Conservation (phyloP, 2,888 invertebrate genomes). For the Galerucella calmariensis region DNA sequence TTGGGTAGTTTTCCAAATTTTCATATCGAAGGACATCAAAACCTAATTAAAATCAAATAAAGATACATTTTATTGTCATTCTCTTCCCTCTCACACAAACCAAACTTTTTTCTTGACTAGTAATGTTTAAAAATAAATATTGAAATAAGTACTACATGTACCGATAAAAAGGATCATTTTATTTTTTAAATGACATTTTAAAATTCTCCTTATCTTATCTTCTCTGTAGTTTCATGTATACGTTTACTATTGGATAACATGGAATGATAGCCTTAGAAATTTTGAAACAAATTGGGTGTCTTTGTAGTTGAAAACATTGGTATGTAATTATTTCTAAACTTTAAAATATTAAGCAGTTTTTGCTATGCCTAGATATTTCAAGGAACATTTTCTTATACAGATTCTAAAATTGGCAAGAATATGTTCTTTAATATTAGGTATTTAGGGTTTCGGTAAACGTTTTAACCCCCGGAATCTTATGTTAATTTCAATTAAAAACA, state of each 20-base stretch:
- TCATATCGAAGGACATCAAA: no score
- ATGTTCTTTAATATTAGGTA: neutral
- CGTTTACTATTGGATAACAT: neutral
- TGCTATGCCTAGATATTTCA: neutral
- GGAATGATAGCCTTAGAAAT: neutral
- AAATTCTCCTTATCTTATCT: neutral
- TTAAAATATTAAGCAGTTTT: neutral
- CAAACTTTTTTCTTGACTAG: neutral
- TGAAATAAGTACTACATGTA: neutral
- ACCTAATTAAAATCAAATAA: no score
- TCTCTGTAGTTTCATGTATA: neutral
- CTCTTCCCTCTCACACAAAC: no score
- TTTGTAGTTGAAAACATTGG: neutral
- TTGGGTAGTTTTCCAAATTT: no score
- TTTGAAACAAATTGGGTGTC: neutral
- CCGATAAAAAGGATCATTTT: neutral
- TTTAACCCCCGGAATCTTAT: no score
- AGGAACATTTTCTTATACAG: neutral
- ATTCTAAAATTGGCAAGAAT: neutral
- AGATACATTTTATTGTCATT: no score
- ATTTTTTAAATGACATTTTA: neutral
- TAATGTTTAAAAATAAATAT: conserved; percentile 1
- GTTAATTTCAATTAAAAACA: no score
- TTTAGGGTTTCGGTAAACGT: no score
- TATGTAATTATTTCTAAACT: neutral